Evolutionary conservation across 2,888 invertebrate species (phyloP).

Genomic region (Arge pagana): DNA sequence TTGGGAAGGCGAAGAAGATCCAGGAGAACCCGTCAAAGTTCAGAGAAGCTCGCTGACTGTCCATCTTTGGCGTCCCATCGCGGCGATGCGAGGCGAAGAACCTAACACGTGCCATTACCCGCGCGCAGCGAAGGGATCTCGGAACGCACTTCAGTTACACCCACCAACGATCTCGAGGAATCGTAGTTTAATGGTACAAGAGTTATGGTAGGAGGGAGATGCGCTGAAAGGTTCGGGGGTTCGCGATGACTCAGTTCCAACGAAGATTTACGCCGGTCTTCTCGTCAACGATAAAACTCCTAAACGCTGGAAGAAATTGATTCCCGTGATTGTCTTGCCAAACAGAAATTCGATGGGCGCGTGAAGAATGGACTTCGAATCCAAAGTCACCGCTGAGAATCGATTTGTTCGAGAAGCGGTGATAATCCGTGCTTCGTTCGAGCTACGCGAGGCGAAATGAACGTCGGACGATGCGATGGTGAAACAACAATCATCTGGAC

Average conservation of each 20-base stretch:
- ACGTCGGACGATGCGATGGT: no score
- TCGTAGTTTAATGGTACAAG: constrained; percentile 42
- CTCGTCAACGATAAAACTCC: constrained; percentile 30
- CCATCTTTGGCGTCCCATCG: constrained; percentile 10
- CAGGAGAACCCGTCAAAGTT: no score
- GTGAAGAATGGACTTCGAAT: no score
- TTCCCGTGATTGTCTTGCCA: no score
- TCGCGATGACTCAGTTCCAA: constrained; percentile 19
- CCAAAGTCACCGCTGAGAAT: no score
- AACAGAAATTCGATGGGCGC: no score
- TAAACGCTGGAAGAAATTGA: constrained; percentile 11
- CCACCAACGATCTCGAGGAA: constrained; percentile 23
- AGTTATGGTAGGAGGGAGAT: constrained; percentile 34
- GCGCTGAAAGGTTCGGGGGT: constrained; percentile 38
- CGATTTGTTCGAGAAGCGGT: no score
- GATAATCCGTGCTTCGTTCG: no score
- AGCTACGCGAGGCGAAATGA: no score
- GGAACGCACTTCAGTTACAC: constrained; percentile 21
- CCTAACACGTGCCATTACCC: constrained; percentile 21
- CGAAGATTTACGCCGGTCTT: constrained; percentile 44
- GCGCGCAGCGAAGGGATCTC: constrained; percentile 7
- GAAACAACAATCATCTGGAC: no score
- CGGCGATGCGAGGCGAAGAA: constrained; percentile 13
- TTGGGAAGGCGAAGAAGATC: background rate
- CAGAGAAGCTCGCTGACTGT: no score